These are phyloP conservation scores for Eleginops maclovinus DNA, from an alignment of 2,113 vertebrate species.

Conservation along the genomic window DNA sequence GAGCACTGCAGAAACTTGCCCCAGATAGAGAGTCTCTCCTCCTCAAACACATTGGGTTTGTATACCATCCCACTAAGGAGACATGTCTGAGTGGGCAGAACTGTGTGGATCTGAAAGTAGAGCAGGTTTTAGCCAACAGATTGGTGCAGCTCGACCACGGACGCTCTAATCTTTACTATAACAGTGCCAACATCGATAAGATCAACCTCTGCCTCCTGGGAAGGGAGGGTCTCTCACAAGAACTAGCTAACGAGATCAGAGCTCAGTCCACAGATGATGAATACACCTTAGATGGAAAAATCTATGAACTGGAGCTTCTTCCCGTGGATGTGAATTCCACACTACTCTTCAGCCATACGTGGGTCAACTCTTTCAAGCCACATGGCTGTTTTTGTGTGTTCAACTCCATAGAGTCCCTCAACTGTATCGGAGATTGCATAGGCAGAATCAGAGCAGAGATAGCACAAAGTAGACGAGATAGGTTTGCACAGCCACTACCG, in stretches of 20 bases:
- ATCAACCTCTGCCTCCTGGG: slow-evolving; percentile 97
- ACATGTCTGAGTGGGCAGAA: slow-evolving; percentile 97
- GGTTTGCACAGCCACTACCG: slow-evolving; percentile 91
- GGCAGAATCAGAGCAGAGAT: slow-evolving; percentile 95
- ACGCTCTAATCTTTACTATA: slow-evolving; percentile 92
- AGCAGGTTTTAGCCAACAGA: slow-evolving; percentile 94
- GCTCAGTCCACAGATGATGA: slow-evolving; percentile 98
- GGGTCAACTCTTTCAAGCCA: slow-evolving; percentile 94
- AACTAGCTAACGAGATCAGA: slow-evolving; percentile 96
- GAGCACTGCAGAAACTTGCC: slow-evolving; percentile 98
- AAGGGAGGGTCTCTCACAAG: slow-evolving; percentile 96
- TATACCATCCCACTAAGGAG: slow-evolving; percentile 99
- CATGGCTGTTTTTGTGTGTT: slow-evolving; percentile 99
- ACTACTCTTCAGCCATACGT: slow-evolving; percentile 92
- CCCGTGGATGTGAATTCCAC: slow-evolving; percentile 94
- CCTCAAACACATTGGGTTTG: slow-evolving; percentile 99
- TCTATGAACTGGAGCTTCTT: slow-evolving; percentile 96
- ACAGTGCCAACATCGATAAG: slow-evolving; percentile 95
- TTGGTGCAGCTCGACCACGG: slow-evolving; percentile 93
- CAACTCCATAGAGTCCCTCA: slow-evolving; percentile 96
- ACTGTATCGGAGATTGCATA: slow-evolving; percentile 95
- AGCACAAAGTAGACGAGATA: slow-evolving; percentile 91
- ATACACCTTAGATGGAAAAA: slow-evolving; percentile 98
- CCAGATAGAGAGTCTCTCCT: slow-evolving; percentile 97
- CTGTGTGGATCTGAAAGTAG: slow-evolving; percentile 96